These are phyloP conservation scores for Eledona agricola DNA, from an alignment of 2,888 invertebrate genomes.

Conservation along the genomic window DNA sequence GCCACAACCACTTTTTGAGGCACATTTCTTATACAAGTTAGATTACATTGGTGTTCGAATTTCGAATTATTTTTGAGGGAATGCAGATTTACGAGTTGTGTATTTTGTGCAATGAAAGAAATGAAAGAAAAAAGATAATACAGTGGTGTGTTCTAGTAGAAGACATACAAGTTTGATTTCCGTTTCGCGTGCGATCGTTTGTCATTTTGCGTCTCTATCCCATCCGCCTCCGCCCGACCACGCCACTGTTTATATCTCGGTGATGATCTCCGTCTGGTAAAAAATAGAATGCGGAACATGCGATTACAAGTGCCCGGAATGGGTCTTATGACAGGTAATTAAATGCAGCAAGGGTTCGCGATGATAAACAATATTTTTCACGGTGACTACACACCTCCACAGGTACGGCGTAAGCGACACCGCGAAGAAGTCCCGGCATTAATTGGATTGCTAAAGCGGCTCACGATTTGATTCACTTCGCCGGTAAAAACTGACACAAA, in stretches of 20 bases:
- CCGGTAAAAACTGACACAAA: constrained; percentile 33
- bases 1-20: no score
- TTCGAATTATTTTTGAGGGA: no score
- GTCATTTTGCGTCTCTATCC: no score
- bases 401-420: constrained; percentile 4
- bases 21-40: no score
- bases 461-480: constrained; percentile 15
- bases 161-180: no score
- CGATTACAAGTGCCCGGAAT: constrained; percentile 23
- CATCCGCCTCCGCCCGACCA: constrained; percentile 5
- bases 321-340: constrained; percentile 28
- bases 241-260: constrained; percentile 12
- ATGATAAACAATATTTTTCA: constrained; percentile 25
- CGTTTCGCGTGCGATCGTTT: no score
- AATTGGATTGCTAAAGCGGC: constrained; percentile 13
- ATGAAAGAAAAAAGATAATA: no score
- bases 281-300: constrained; percentile 24
- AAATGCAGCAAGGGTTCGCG: constrained; percentile 26
- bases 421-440: constrained; percentile 12
- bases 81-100: no score
- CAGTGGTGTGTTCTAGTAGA: no score
- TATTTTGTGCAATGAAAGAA: no score
- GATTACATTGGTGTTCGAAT: no score
- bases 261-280: constrained; percentile 9
- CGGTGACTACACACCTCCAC: constrained; percentile 22